Conservation (phyloP, 2,113 vertebrate genomes). For the Limnothrissa miodon region DNA sequence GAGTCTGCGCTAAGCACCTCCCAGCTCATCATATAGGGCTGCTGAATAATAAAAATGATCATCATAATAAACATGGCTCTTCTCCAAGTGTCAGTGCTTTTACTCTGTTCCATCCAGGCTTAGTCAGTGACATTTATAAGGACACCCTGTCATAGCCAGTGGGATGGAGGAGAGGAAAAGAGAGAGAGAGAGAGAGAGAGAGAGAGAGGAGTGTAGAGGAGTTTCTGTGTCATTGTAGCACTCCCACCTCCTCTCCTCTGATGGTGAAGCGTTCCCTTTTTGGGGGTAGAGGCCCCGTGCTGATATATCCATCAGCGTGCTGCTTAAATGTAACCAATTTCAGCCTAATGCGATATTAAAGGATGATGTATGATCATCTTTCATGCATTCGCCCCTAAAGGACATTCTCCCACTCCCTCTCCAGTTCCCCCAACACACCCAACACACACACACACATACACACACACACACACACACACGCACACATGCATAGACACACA, state of each 20-base stretch:
- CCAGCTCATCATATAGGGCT: not conserved
- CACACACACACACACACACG: not conserved
- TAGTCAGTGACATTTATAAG: conserved; percentile 1
- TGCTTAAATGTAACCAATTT: conserved; percentile 75
- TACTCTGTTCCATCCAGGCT: not conserved
- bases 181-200: not conserved
- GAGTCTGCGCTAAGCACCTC: not conserved
- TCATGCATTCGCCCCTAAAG: conserved; percentile 35
- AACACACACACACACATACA: conserved; percentile 8
- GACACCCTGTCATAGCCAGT: not conserved
- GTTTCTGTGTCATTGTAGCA: not conserved
- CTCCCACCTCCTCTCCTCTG: no score
- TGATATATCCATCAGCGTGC: conserved; percentile 67
- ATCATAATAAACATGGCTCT: not conserved
- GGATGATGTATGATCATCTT: conserved; percentile 69
- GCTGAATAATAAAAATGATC: not conserved
- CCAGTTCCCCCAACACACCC: not conserved
- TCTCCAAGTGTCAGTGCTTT: conserved; percentile 2
- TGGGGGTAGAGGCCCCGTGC: conserved; percentile 48
- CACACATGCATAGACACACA: no score
- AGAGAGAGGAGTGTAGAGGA: no score
- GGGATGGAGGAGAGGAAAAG: not conserved
- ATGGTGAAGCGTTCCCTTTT: conserved; percentile 31
- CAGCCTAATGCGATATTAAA: conserved; percentile 74
- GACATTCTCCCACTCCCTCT: not conserved